phyloP scores from a whole-genome alignment of 2,888 invertebrate genomes.

The Uloborus plumipes region DNA sequence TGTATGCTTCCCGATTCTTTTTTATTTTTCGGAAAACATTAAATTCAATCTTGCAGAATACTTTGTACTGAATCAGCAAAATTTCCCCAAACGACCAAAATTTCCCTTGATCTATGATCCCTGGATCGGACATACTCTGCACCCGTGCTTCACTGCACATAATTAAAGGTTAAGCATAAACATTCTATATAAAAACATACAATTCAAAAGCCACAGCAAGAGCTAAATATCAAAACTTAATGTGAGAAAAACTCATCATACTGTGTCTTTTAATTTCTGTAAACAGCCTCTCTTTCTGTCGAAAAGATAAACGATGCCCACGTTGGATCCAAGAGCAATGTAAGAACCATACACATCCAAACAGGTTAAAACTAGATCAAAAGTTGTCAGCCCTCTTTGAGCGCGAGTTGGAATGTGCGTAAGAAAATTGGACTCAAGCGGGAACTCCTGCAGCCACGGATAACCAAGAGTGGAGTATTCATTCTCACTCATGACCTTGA shows the following conservation, averaged over 20 bases:
- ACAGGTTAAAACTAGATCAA: slow-evolving; percentile 83
- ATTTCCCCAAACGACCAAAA: too few species aligned
- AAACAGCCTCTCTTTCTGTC: slow-evolving; percentile 78
- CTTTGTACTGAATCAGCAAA: too few species aligned
- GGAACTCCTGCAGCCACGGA: slow-evolving; percentile 41
- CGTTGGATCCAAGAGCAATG: slow-evolving; percentile 87
- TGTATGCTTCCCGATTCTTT: too few species aligned
- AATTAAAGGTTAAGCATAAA: too few species aligned
- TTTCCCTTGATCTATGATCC: too few species aligned
- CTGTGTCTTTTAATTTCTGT: slow-evolving; percentile 12
- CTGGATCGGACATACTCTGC: too few species aligned
- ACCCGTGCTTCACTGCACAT: too few species aligned
- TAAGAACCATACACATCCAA: slow-evolving; percentile 86
- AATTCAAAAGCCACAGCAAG: too few species aligned
- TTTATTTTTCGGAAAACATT: too few species aligned
- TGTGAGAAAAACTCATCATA: not conserved
- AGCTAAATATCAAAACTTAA: too few species aligned
- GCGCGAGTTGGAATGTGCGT: slow-evolving; percentile 79
- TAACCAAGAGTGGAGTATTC: not conserved
- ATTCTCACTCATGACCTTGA: not conserved
- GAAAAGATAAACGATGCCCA: slow-evolving; percentile 89
- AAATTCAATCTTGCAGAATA: too few species aligned
- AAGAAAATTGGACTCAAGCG: slow-evolving; percentile 24
- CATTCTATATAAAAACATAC: too few species aligned
- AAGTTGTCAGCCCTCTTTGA: slow-evolving; percentile 82